These are phyloP conservation scores for Noctua janthina DNA, from an alignment of 2,888 invertebrate genomes.

Conservation along the genomic window DNA sequence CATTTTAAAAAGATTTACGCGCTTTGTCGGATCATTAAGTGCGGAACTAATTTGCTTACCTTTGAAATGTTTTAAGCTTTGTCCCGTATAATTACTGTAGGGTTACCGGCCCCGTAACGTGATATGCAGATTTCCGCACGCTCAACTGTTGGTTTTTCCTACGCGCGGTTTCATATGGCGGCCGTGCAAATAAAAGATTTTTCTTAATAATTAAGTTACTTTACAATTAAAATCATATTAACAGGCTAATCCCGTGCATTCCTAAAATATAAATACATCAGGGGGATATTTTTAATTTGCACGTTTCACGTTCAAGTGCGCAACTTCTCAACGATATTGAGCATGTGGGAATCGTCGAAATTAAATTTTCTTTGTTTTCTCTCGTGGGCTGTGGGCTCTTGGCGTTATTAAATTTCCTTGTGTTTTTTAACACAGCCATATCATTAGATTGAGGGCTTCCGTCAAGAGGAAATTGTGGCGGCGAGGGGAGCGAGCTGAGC, in stretches of 20 bases:
- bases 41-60: conserved; percentile 90
- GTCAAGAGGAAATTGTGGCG: conserved; percentile 90
- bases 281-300: conserved; percentile 78
- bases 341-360: conserved; percentile 90
- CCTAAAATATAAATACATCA: conserved; percentile 28
- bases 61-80: conserved; percentile 90
- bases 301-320: conserved; percentile 76
- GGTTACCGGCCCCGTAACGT: conserved; percentile 84
- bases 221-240: conserved; percentile 34
- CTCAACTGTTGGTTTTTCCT: conserved; percentile 78
- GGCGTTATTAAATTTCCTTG: conserved; percentile 91
- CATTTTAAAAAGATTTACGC: conserved; percentile 90
- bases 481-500: conserved; percentile 87
- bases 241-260: conserved; percentile 10
- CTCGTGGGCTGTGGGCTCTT: conserved; percentile 82
- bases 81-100: conserved; percentile 86
- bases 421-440: conserved; percentile 91
- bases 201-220: conserved; percentile 26
- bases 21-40: conserved; percentile 90
- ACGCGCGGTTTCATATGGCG: conserved; percentile 52
- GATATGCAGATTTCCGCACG: conserved; percentile 85
- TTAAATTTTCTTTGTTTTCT: conserved; percentile 90
- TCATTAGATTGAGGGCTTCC: conserved; percentile 91
- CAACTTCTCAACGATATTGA: conserved; percentile 87
- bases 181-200: conserved; percentile 46